Evolutionary conservation across 2,113 vertebrate genomes (phyloP).

Genomic region (Mirza zaza): DNA sequence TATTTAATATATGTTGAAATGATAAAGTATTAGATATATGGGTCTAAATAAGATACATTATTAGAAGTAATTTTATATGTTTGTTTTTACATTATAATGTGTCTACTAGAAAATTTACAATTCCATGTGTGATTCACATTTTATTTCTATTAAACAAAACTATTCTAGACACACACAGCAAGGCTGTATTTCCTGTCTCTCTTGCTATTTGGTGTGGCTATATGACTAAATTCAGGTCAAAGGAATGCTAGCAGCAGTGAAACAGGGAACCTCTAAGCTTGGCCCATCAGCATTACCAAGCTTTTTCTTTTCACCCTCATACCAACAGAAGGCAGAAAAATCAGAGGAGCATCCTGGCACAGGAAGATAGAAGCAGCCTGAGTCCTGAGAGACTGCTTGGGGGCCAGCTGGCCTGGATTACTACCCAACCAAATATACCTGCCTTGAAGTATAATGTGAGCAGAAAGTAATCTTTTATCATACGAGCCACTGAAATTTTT

Average conservation of each 20-base stretch:
- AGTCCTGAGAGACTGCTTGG: neutral
- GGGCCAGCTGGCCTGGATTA: neutral
- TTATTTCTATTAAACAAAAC: conserved; percentile 8
- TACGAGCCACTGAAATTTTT: neutral
- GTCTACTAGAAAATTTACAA: conserved; percentile 30
- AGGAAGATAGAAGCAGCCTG: neutral
- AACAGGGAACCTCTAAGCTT: neutral
- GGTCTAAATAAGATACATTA: neutral
- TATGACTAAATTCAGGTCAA: neutral
- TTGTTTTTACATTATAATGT: neutral
- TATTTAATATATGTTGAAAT: neutral
- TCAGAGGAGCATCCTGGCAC: neutral
- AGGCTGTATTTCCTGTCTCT: neutral
- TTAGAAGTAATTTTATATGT: neutral
- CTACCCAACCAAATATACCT: rapidly evolving
- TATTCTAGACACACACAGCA: neutral
- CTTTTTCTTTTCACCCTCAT: neutral
- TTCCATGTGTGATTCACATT: neutral
- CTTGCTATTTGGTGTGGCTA: neutral
- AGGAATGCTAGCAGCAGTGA: neutral
- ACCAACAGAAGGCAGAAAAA: neutral
- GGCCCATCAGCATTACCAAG: neutral
- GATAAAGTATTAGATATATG: neutral
- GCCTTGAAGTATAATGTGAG: neutral
- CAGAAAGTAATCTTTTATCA: neutral